Conservation (phyloP, 2,888 invertebrate species). For the Patella caerulea region DNA sequence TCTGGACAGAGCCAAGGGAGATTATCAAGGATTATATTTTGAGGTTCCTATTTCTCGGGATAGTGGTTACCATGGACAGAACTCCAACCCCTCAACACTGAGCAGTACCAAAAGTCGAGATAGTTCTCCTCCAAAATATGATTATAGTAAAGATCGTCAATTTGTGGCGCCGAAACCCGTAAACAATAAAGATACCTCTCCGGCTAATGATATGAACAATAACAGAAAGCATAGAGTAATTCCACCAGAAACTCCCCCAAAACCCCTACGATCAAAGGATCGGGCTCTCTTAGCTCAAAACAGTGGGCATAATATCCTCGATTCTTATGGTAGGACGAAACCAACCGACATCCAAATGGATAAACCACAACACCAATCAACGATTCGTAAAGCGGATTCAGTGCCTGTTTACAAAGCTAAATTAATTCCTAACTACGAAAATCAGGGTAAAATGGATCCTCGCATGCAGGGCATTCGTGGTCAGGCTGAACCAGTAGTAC, state of each 20-base stretch:
- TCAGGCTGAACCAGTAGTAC: slow-evolving; percentile 43
- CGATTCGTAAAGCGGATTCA: slow-evolving; percentile 28
- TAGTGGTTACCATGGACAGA: slow-evolving; percentile 17
- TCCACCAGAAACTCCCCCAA: slow-evolving; percentile 4
- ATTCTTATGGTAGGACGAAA: too few relatives aligned
- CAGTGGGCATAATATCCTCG: too few relatives aligned
- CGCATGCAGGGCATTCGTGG: slow-evolving; percentile 41
- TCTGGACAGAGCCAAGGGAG: not conserved
- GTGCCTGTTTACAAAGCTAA: slow-evolving; percentile 53
- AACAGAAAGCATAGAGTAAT: not conserved
- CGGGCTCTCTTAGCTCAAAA: not conserved
- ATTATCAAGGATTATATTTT: not conserved
- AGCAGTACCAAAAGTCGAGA: slow-evolving; percentile 36
- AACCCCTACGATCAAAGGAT: not conserved
- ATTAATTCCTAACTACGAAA: slow-evolving; percentile 57
- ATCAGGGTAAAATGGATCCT: slow-evolving; percentile 55
- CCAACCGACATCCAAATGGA: too few relatives aligned
- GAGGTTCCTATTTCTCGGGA: slow-evolving; percentile 4
- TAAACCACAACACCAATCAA: too few relatives aligned
- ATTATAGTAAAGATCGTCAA: slow-evolving; percentile 2
- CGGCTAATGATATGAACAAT: not conserved
- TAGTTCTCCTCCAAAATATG: slow-evolving; percentile 29
- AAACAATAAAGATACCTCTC: not conserved
- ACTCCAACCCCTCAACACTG: slow-evolving; percentile 33
- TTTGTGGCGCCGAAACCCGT: not conserved